phyloP scores from a whole-genome alignment of 1,140 invertebrate genomes.

The Diorhabda elongata region DNA sequence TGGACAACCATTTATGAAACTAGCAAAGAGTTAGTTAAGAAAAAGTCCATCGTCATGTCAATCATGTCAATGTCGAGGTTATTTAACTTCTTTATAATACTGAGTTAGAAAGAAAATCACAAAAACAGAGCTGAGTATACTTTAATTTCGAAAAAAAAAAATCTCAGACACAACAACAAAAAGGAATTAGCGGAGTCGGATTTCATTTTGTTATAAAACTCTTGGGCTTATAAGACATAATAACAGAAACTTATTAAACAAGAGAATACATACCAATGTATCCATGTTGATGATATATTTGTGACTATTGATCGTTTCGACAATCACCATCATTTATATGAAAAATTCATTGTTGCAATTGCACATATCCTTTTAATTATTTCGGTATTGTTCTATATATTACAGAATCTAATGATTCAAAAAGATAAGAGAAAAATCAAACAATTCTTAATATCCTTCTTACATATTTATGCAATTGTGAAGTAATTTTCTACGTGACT shows the following conservation, averaged over 20 bases:
- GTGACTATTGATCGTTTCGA: slow-evolving; percentile 6
- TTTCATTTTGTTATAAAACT: too few relatives aligned
- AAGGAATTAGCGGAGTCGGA: too few relatives aligned
- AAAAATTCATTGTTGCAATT: neutral
- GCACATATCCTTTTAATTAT: neutral
- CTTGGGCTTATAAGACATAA: neutral
- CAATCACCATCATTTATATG: slow-evolving; percentile 8
- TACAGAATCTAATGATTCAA: neutral
- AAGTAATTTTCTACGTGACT: too few relatives aligned
- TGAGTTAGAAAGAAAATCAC: too few relatives aligned
- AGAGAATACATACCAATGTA: neutral
- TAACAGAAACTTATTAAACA: neutral
- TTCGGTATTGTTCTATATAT: slow-evolving; percentile 11
- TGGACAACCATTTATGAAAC: too few relatives aligned
- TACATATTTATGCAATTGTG: neutral
- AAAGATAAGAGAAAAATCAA: slow-evolving; percentile 9
- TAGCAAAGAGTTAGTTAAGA: too few relatives aligned
- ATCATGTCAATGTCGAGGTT: too few relatives aligned
- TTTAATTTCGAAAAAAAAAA: too few relatives aligned
- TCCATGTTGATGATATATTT: neutral
- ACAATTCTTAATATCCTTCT: slow-evolving; percentile 11
- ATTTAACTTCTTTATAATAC: too few relatives aligned
- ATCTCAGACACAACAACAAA: too few relatives aligned
- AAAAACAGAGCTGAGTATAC: too few relatives aligned
- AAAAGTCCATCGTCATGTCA: too few relatives aligned